Base-by-base conservation (phyloP, 1,140 invertebrate genomes). In the Drosophila serrata region DNA sequence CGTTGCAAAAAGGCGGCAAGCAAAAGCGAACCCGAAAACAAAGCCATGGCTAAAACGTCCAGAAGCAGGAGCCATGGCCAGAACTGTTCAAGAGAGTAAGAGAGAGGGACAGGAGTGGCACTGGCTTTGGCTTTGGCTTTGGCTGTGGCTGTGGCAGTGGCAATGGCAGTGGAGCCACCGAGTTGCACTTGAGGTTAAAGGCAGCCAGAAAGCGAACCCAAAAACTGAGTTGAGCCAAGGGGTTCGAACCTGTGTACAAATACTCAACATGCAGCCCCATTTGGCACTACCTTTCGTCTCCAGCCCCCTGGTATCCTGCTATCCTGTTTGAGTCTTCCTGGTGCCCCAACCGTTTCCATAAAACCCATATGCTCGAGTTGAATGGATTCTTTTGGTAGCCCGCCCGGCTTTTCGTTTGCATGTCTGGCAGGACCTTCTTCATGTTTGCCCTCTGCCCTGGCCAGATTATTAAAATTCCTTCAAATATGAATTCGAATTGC, bases 1-100 rank as follows among this genome's bases (percentile, higher is more conserved):
- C 85, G 85, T 81, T 85, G 81, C 86, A 85, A 85, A 84, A 90
- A 88, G 67, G 81, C 86, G 78, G 77, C 69, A 74, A 88, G 77
- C 77, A 70, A 84, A 90, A 57, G 76, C 77, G 51, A 84, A 85
- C 59, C 77, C 80, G 84, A 88, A 88, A 88, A 88, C 85, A 88
- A 88, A 88, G 85, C 80, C 85, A 55, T 67, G 81, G 76, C 76
- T 80, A 73, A 84, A 74, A 67, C 80, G 75, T 60, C 79, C 75
- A 82, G 62, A 74, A 80, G 76, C 68, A 75, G 43, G 48, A 60
- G 67, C n/a, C 57, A 55, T 51, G 61, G 31, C 49, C 70, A 73
- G 40, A 55, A 75, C 57, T 64, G 39, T 42, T 35, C 8, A 33
- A 29, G 35, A n/a, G n/a, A n/a, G n/a, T n/a, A n/a, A n/a, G n/a